These are phyloP conservation scores for Clupea harengus DNA, from an alignment of 2,113 vertebrate genomes.

Conservation along the genomic window DNA sequence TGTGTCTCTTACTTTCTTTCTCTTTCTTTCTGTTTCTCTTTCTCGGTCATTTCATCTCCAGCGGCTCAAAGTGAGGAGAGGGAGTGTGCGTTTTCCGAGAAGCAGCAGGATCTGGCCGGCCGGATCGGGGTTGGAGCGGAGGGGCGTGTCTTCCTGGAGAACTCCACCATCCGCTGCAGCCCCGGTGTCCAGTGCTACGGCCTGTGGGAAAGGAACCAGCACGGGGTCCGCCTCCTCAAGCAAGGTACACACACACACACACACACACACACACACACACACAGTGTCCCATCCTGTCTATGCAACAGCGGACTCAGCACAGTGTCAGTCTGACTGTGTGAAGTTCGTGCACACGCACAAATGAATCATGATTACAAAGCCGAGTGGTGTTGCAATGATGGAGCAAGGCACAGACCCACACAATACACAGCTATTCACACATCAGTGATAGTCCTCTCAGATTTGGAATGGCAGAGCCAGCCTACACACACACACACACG, in stretches of 20 bases:
- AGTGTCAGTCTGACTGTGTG: too few relatives aligned
- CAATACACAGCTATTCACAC: too few relatives aligned
- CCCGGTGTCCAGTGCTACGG: constrained; percentile 62
- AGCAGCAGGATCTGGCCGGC: constrained; percentile 38
- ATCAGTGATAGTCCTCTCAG: too few relatives aligned
- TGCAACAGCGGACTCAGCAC: too few relatives aligned
- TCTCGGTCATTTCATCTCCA: constrained; percentile 27
- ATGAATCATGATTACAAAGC: too few relatives aligned
- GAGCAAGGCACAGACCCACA: too few relatives aligned
- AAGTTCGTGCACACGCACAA: too few relatives aligned
- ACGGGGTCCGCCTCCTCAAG: constrained; percentile 55
- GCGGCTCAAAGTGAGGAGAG: constrained; percentile 57
- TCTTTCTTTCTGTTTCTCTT: not conserved
- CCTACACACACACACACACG: too few relatives aligned
- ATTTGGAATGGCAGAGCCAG: too few relatives aligned
- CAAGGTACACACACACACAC: constrained; percentile 56
- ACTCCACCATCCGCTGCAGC: constrained; percentile 61
- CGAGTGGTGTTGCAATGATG: too few relatives aligned
- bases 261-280: not conserved
- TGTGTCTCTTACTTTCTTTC: not conserved
- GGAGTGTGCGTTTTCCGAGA: constrained; percentile 59
- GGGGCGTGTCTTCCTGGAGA: constrained; percentile 50
- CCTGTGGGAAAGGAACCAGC: constrained; percentile 60
- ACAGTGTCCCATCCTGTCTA: not conserved
- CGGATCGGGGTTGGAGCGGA: constrained; percentile 44